Base-by-base conservation (phyloP, 1,140 invertebrate species). In the Pseudoatta argentina region DNA sequence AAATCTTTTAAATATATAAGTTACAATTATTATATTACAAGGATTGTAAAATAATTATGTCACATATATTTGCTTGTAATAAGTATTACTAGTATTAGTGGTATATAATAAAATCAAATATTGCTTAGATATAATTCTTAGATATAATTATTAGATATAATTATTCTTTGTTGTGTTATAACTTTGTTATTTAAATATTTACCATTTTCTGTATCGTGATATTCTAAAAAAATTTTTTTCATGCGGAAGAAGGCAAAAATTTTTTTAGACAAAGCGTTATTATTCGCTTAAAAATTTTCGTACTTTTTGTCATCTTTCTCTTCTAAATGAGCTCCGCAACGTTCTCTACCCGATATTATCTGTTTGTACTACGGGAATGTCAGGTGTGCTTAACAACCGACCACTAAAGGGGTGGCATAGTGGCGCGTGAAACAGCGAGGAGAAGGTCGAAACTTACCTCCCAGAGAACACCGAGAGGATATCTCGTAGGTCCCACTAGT, bases 401-500 rank as follows among this genome's bases (percentile, higher is more conserved):
- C 88, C 75, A 83, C 78, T 39, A 61, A 79, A 66, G 53, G 76
- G 71, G 77, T 82, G 79, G 75, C 85, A 57, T 59, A 51, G 51
- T 51, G 77, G 88, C 59, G 61, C 48, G 57, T 81, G 48, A 87
- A 90, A 87, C 78, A 89, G 72, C 67, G 63, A 30, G 61, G 51
- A 64, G 86, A 89, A 92, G 92, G 91, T 92, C 87, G 91, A 92
- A 92, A 93, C 92, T 93, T 92, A 89, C 82, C 91, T 90, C 76
- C 76, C 77, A 91, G 89, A 93, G 91, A 92, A 91, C 92, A 91
- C 87, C 72, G 76, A 87, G 75, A 89, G 89, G 91, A 93, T 93
- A 94, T 94, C 93, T 93, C 91, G 91, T 81, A 86, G 92, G 92
- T 94, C 94, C 93, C 93, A 92, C 92, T 92, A 94, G 94, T 94